Evolutionary conservation across 2,888 invertebrate species (phyloP).

Genomic region (Orchestes rusci): DNA sequence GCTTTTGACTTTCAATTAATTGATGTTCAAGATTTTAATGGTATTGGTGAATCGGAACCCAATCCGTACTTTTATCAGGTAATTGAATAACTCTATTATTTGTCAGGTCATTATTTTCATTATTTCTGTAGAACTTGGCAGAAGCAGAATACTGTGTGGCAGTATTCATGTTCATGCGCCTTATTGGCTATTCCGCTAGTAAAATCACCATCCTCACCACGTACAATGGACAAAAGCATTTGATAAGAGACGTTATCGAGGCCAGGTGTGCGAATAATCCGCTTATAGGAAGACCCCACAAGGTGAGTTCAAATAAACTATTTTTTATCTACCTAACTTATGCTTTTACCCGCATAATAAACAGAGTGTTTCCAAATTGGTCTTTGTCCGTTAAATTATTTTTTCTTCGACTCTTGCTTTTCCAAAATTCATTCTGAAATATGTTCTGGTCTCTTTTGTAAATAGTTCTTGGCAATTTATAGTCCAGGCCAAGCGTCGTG

Average conservation of each 20-base stretch:
- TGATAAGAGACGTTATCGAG: slow-evolving; percentile 92
- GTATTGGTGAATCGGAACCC: slow-evolving; percentile 94
- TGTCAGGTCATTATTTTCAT: background rate
- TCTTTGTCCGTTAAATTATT: background rate
- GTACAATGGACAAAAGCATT: slow-evolving; percentile 98
- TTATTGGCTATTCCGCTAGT: slow-evolving; percentile 92
- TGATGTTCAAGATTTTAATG: slow-evolving; percentile 95
- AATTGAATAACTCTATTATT: slow-evolving; percentile 16
- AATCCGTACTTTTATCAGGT: slow-evolving; percentile 98
- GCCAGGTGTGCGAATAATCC: slow-evolving; percentile 91
- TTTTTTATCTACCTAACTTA: no score
- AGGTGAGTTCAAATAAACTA: no score
- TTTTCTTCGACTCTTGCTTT: no score
- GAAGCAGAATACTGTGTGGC: slow-evolving; percentile 95
- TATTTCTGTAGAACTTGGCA: slow-evolving; percentile 65
- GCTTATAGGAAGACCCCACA: slow-evolving; percentile 86
- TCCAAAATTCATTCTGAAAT: no score
- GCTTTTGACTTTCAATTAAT: slow-evolving; percentile 89
- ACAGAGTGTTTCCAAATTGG: background rate
- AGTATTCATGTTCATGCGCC: slow-evolving; percentile 96
- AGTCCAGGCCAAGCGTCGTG: no score
- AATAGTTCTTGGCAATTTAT: no score
- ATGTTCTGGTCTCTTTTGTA: no score
- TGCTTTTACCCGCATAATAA: background rate
- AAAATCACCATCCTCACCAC: slow-evolving; percentile 97